A percentile compares a stretch with the other conserved stretches of the same genome.
These are phyloP conservation scores for Stichodactyla mertensii DNA, from an alignment of 64 coral and sea anemone species.

Conservation along the genomic window DNA sequence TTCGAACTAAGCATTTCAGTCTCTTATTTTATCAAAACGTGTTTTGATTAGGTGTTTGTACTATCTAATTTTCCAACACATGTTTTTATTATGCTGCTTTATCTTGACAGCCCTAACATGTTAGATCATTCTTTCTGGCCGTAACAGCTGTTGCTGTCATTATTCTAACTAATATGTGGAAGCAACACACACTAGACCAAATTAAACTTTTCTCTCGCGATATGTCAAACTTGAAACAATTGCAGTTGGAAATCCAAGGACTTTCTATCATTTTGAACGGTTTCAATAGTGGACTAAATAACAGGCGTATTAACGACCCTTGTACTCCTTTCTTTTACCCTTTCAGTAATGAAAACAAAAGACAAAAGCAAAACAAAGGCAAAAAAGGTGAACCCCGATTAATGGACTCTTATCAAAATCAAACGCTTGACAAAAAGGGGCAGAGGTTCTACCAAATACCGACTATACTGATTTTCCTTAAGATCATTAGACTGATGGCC, in stretches of 20 bases:
- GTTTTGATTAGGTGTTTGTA: constrained; percentile 16
- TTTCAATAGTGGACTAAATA: constrained; percentile 5
- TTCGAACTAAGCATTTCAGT: constrained; percentile 8
- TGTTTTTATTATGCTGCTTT: constrained; percentile 12
- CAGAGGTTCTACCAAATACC: constrained; percentile 7
- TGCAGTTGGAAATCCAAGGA: background rate
- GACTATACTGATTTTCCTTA: background rate
- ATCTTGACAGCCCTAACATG: constrained; percentile 28
- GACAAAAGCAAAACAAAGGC: background rate
- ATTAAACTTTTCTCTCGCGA: constrained; percentile 18
- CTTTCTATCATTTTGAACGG: constrained; percentile 14
- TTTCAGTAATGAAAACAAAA: constrained; percentile 9
- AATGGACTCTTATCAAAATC: constrained; percentile 6
- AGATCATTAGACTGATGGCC: constrained; percentile 12
- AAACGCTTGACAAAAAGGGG: background rate
- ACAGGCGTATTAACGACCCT: background rate
- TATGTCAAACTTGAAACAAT: constrained; percentile 15
- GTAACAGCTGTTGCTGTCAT: constrained; percentile 25
- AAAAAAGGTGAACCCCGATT: background rate
- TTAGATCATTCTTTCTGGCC: constrained; percentile 19
- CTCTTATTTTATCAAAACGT: constrained; percentile 11
- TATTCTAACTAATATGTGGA: background rate
- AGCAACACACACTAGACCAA: constrained; percentile 6
- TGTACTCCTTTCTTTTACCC: constrained; percentile 5
- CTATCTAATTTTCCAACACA: constrained; percentile 13